These are phyloP conservation scores for Corythucha ciliata DNA, from an alignment of 2,888 invertebrate species.

Conservation along the genomic window DNA sequence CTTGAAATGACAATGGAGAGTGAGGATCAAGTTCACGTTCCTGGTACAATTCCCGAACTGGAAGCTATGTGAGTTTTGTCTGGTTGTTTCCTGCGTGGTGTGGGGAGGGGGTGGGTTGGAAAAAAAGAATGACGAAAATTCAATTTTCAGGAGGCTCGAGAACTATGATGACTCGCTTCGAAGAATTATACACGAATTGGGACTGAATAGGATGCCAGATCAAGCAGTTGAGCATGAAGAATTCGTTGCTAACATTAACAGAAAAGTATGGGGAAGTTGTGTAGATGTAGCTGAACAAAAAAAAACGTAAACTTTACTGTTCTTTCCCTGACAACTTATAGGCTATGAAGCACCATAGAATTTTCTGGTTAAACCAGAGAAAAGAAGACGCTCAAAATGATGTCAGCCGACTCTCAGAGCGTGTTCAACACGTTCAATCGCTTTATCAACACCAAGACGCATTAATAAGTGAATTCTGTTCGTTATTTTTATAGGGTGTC, in stretches of 20 bases:
- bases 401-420: slow-evolving; percentile 36
- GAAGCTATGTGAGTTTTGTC: slow-evolving; percentile 20
- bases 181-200: slow-evolving; percentile 33
- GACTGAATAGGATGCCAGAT: slow-evolving; percentile 37
- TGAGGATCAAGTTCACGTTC: slow-evolving; percentile 26
- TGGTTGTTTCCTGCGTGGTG: not conserved
- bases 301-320: too few species aligned
- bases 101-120: too few species aligned
- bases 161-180: slow-evolving; percentile 34
- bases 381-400: slow-evolving; percentile 38
- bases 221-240: slow-evolving; percentile 50
- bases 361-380: slow-evolving; percentile 35
- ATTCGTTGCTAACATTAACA: slow-evolving; percentile 49
- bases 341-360: slow-evolving; percentile 37
- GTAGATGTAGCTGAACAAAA: slow-evolving; percentile 3
- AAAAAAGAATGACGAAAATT: too few species aligned
- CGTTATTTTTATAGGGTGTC: not conserved
- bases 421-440: slow-evolving; percentile 38
- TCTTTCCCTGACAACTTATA: slow-evolving; percentile 23
- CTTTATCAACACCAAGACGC: slow-evolving; percentile 40
- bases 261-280: slow-evolving; percentile 43
- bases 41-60: slow-evolving; percentile 23
- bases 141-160: slow-evolving; percentile 33
- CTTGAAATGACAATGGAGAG: slow-evolving; percentile 24
- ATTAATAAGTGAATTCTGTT: slow-evolving; percentile 36